phyloP scores from a whole-genome alignment of 2,888 invertebrate genomes.

The Lordiphosa andalusiaca region DNA sequence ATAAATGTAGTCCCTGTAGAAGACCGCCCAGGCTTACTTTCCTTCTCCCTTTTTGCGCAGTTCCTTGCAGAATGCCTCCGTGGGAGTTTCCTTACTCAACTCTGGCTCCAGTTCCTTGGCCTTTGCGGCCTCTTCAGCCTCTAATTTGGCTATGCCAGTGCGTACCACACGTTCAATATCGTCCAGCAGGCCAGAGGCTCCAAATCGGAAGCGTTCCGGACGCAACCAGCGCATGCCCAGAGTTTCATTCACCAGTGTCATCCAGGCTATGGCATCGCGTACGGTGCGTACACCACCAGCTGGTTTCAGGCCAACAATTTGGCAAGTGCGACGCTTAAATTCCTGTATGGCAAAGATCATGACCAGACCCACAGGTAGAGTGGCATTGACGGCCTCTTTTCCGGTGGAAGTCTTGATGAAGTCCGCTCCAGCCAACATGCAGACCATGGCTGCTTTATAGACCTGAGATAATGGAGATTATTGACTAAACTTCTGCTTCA shows the following conservation, averaged over 20 bases:
- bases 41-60: conserved; percentile 14
- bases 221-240: conserved; percentile 93
- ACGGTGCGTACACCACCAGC: conserved; percentile 96
- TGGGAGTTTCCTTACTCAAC: not conserved
- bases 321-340: conserved; percentile 86
- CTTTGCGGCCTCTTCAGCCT: conserved; percentile 21
- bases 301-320: conserved; percentile 96
- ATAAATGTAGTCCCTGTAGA: conserved; percentile 38
- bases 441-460: conserved; percentile 92
- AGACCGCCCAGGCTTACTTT: conserved; percentile 5
- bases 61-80: conserved; percentile 29
- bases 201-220: conserved; percentile 92
- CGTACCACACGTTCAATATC: conserved; percentile 84
- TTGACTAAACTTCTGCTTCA: not conserved
- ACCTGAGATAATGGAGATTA: conserved; percentile 81
- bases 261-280: conserved; percentile 92
- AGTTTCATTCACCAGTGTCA: conserved; percentile 90
- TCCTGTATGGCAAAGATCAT: conserved; percentile 96
- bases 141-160: conserved; percentile 43
- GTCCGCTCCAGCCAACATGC: conserved; percentile 97
- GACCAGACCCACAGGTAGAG: conserved; percentile 92
- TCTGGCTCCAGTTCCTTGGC: not conserved
- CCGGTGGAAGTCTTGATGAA: conserved; percentile 99
- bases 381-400: conserved; percentile 97
- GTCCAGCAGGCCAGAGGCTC: conserved; percentile 94